Evolutionary conservation across 92 coral and sea anemone genomes (phyloP), one percentile per base, ranked within the genome.

Genomic region (Plumapathes pennacea): DNA sequence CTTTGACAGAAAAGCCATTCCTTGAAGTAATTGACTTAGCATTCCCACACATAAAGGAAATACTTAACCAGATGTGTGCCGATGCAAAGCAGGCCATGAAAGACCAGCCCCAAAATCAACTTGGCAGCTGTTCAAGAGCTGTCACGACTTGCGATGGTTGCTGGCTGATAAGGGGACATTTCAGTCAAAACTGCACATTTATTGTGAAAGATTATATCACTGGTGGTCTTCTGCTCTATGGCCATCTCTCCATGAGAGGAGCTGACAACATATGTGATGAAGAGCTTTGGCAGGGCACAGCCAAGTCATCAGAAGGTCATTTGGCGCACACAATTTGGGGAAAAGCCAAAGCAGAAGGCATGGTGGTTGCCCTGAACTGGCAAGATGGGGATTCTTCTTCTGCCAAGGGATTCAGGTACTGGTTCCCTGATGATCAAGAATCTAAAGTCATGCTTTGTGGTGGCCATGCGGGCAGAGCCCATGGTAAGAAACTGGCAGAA

Each of bases 91-190:
- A 58, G 1, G 42, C 52, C 9, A 83, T 84, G 90, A 59, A 78
- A 50, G 38, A 54, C 7, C 32, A 42, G 51, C 10, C 57, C 14
- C 31, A 39, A 18, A 50, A 57, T 43, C 50, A 20, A 15, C 10
- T 71, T 4, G 80, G 81, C 4, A 63, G 71, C 36, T 77, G 84
- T 71, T 30, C 60, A 13, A 60, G 55, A 3, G 84, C 66, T 2
- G 72, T 77, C 4, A 77, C 84, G 5, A 55, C 76, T 11, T 80
- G 76, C 50, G 81, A 80, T 80, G 86, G 86, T 31, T 80, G 81
- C 49, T 80, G 81, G 81, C 59, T 30, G 3, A 58, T 72, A 5
- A 40, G 76, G 17, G 80, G 86, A 1, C 62, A 41, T 41, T 61
- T 64, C 36, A 80, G 87, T 20, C 87, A 72, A 49, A 64, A 69